Evolutionary conservation across 2,888 invertebrate species (phyloP).

Genomic region (Elegia similella): DNA sequence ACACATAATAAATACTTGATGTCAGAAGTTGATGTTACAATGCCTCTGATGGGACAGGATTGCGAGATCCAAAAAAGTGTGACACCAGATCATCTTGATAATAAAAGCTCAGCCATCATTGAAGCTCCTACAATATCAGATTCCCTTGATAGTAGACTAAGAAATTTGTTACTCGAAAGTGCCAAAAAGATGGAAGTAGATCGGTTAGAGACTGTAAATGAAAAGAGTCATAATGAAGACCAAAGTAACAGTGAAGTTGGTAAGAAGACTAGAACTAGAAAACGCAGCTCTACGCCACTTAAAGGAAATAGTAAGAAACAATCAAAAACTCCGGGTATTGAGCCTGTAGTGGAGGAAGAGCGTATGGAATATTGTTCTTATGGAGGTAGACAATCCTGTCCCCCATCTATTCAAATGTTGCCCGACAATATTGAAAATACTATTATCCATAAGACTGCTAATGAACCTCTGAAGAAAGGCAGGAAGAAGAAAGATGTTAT

Average conservation of each 20-base stretch:
- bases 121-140: slow-evolving; percentile 48
- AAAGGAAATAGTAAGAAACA: slow-evolving; percentile 42
- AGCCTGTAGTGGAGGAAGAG: slow-evolving; percentile 55
- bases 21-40: slow-evolving; percentile 48
- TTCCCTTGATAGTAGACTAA: slow-evolving; percentile 53
- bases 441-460: slow-evolving; percentile 16
- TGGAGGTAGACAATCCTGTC: slow-evolving; percentile 54
- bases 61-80: slow-evolving; percentile 41
- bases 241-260: slow-evolving; percentile 25
- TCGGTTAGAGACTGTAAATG: slow-evolving; percentile 28
- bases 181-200: slow-evolving; percentile 47
- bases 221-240: slow-evolving; percentile 27
- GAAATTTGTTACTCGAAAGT: slow-evolving; percentile 60
- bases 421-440: slow-evolving; percentile 29
- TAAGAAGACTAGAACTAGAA: slow-evolving; percentile 37
- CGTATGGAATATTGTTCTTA: slow-evolving; percentile 49
- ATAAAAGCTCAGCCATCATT: slow-evolving; percentile 29
- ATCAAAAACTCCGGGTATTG: slow-evolving; percentile 35
- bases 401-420: slow-evolving; percentile 43
- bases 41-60: slow-evolving; percentile 61
- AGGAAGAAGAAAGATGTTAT: slow-evolving; percentile 63
- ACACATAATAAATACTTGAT: slow-evolving; percentile 45
- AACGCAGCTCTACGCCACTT: slow-evolving; percentile 57
- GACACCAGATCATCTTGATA: slow-evolving; percentile 18
- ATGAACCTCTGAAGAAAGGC: slow-evolving; percentile 29